Evolutionary conservation across 2,888 invertebrate genomes (phyloP), one percentile per base, ranked within the genome.

Genomic region (Mantis religiosa): DNA sequence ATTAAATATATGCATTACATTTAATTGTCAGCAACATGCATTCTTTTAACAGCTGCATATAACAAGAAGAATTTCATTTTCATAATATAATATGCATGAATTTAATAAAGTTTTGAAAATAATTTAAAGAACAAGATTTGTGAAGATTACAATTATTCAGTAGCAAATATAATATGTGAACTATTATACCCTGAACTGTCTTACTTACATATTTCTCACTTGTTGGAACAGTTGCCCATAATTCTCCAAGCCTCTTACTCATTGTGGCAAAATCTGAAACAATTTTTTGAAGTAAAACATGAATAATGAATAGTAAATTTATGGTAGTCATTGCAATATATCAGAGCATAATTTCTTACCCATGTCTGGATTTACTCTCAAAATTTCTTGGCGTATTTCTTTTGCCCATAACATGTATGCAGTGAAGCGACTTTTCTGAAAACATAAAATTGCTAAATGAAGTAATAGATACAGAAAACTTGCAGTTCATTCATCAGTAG

Each of bases 341-440:
- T 71, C 6, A 71, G 0, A 71, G 20, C 4, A 20, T 3, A 25
- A 20, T 15, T 54, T 91, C 92, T 93, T 93, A 95, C 95, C 97
- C 95, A 97, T 95, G 89, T 96, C 95, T 0, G 97, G 97, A 92
- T 96, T 95, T 90, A 96, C 95, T 87, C 95, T 94, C 54, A 97
- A 94, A 89, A 97, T 94, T 91, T 96, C 96, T 90, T 96, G 96
- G 83, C 98, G 95, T 28, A 97, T 95, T 91, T 97, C 97, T 91
- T 97, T 96, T 0, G 98, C 97, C 98, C 98, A 98, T 92, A 98
- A 94, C 96, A 97, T 98, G 93, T 98, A 98, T 0, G 98, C 98
- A 0, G 98, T 98, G 90, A 96, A 96, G 87, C 97, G 94, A 0
- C 96, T 95, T 93, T 96, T 97, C 94, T 94, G 92, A 90, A 93